These are phyloP conservation scores for Heliconius aoede DNA, from an alignment of 2,888 invertebrate species.

Conservation along the genomic window DNA sequence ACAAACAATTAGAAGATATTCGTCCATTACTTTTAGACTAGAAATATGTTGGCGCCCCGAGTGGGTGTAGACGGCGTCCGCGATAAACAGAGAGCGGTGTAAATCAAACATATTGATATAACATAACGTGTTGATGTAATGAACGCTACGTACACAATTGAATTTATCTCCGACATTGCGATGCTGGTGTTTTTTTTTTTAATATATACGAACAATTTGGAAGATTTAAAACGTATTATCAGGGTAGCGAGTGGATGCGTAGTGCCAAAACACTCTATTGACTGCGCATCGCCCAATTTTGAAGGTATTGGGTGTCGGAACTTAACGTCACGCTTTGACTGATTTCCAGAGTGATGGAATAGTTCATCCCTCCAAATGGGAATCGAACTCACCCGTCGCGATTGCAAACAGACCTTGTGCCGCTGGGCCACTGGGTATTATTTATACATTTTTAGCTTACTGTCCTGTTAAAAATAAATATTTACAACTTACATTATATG, in stretches of 20 bases:
- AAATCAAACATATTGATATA: constrained; percentile 34
- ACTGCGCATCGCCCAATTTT: too few species aligned
- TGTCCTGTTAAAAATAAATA: neutral
- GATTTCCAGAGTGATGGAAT: too few species aligned
- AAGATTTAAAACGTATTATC: neutral
- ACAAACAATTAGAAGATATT: neutral
- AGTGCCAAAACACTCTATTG: too few species aligned
- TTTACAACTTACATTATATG: neutral
- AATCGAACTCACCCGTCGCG: too few species aligned
- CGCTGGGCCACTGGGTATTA: too few species aligned
- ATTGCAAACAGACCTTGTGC: too few species aligned
- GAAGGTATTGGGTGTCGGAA: too few species aligned
- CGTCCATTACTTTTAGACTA: neutral
- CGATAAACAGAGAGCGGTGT: constrained; percentile 28
- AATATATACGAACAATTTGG: neutral
- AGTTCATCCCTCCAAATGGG: too few species aligned
- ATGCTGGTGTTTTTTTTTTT: constrained; percentile 25
- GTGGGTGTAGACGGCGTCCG: constrained; percentile 22
- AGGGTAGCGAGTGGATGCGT: too few species aligned
- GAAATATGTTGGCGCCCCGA: constrained; percentile 31
- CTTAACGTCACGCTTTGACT: too few species aligned
- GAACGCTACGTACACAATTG: constrained; percentile 25
- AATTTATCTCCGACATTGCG: constrained; percentile 22
- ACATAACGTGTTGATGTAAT: constrained; percentile 17
- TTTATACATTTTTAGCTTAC: too few species aligned